Conservation (phyloP, 1,140 invertebrate genomes). For the Rhopalosiphum maidis region DNA sequence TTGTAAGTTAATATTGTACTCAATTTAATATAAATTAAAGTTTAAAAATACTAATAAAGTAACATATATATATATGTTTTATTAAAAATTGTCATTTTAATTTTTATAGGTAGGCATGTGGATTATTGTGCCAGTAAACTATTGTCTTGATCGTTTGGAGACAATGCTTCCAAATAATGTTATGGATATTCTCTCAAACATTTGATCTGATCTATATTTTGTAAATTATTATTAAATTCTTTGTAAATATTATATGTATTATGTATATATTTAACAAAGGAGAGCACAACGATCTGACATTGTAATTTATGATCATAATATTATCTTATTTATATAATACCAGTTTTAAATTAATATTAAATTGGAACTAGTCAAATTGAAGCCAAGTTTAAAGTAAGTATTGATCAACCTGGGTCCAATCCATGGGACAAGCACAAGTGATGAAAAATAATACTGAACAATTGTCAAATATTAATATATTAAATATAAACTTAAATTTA, state of each 20-base stretch:
- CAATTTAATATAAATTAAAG: neutral
- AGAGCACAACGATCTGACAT: conserved; percentile 13
- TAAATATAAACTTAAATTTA: neutral
- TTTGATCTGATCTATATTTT: conserved; percentile 6
- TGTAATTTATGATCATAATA: conserved; percentile 3
- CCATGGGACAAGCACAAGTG: too few relatives aligned
- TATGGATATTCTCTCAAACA: conserved; percentile 47
- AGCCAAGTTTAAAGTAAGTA: neutral
- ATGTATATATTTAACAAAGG: neutral
- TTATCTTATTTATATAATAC: neutral
- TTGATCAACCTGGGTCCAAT: neutral
- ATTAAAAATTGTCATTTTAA: neutral
- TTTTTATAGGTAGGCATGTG: conserved; percentile 74
- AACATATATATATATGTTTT: neutral
- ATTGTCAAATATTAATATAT: neutral
- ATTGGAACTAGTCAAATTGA: neutral
- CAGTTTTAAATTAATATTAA: neutral
- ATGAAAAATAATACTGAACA: neutral
- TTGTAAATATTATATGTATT: neutral
- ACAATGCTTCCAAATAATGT: conserved; percentile 72
- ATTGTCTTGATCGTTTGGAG: conserved; percentile 84
- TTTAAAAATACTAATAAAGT: neutral
- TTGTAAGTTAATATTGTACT: conserved; percentile 64
- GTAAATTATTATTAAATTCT: neutral
- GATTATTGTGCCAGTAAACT: conserved; percentile 83